These are phyloP conservation scores for Ectropis crepuscularia DNA, from an alignment of 2,888 invertebrate genomes.

Conservation along the genomic window DNA sequence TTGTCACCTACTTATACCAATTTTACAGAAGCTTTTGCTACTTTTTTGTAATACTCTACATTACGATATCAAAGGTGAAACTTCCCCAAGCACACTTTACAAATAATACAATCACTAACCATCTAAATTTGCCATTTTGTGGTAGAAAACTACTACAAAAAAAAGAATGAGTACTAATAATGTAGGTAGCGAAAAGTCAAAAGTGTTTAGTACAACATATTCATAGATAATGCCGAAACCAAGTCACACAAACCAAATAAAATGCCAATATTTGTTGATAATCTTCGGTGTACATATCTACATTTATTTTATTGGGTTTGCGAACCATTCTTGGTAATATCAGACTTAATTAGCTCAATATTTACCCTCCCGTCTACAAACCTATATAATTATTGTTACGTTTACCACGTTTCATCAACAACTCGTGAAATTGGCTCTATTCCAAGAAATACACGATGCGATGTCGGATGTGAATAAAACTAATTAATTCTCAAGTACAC, in stretches of 20 bases:
- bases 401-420: conserved; percentile 37
- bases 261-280: conserved; percentile 19
- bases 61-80: too few species aligned
- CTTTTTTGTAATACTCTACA: too few species aligned
- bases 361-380: conserved; percentile 28
- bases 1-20: too few species aligned
- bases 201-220: neutral
- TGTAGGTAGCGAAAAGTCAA: neutral
- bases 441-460: conserved; percentile 40
- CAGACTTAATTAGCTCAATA: conserved; percentile 34
- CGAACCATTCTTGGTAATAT: conserved; percentile 23
- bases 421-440: conserved; percentile 39
- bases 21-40: too few species aligned
- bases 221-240: neutral
- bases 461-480: conserved; percentile 32
- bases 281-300: conserved; percentile 1
- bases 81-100: too few species aligned
- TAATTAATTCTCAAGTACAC: conserved; percentile 47
- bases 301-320: conserved; percentile 16
- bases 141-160: neutral
- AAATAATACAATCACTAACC: too few species aligned
- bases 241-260: conserved; percentile 9
- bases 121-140: neutral
- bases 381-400: conserved; percentile 27
- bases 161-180: too few species aligned